phyloP scores from a whole-genome alignment of 2,113 vertebrate genomes.

The Condylura cristata region DNA sequence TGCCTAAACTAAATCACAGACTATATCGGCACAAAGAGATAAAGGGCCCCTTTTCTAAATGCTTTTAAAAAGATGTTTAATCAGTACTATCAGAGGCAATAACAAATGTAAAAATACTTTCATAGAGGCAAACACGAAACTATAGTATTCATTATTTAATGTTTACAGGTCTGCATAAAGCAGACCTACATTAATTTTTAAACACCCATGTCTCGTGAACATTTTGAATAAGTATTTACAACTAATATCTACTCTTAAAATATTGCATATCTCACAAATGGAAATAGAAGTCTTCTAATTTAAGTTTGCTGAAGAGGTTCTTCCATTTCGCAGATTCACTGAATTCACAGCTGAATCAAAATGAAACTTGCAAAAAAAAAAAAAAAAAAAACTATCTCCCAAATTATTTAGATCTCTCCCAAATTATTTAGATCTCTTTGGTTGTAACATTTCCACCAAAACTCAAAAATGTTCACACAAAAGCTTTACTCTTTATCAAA shows the following conservation, averaged over 20 bases:
- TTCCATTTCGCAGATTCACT: neutral
- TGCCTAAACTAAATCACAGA: slow-evolving; percentile 21
- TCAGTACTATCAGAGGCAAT: neutral
- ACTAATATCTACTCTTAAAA: slow-evolving; percentile 36
- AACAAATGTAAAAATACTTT: slow-evolving; percentile 28
- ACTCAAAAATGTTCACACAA: slow-evolving; percentile 48
- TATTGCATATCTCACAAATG: slow-evolving; percentile 33
- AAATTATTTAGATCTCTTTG: slow-evolving; percentile 38
- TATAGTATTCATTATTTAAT: neutral
- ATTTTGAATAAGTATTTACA: neutral
- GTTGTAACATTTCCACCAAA: slow-evolving; percentile 47
- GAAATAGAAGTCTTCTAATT: slow-evolving; percentile 27
- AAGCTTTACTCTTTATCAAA: slow-evolving; percentile 49
- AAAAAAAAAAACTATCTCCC: slow-evolving; percentile 2
- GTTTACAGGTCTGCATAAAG: slow-evolving; percentile 22
- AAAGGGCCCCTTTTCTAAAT: neutral
- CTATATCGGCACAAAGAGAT: slow-evolving; percentile 38
- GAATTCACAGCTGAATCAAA: slow-evolving; percentile 34
- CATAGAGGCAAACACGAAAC: slow-evolving; percentile 10
- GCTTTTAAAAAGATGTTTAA: slow-evolving; percentile 21
- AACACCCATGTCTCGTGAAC: neutral
- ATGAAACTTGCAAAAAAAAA: neutral
- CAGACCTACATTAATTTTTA: slow-evolving; percentile 18
- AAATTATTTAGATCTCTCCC: slow-evolving; percentile 33
- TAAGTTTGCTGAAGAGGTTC: neutral